Percentiles rank a stretch among this genome's conserved stretches.
phyloP scores from a whole-genome alignment of 2,888 invertebrate species.

The Chironomus tentans region DNA sequence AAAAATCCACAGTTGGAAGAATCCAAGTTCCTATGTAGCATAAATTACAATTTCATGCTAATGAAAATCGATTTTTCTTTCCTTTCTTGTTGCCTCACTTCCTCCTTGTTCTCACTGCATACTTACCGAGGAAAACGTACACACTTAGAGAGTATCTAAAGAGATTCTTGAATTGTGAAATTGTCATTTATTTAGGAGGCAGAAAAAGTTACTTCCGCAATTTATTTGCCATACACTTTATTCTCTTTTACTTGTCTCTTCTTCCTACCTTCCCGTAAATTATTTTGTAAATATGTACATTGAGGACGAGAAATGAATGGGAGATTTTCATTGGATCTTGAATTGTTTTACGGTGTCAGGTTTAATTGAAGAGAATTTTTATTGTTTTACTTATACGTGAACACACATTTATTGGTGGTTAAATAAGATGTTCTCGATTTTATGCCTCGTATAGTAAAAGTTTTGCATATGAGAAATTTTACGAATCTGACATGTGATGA shows the following conservation, averaged over 20 bases:
- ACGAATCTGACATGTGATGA: too few species aligned
- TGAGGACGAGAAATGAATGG: background rate
- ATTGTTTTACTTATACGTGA: too few species aligned
- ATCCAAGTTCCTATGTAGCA: background rate
- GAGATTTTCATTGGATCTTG: background rate
- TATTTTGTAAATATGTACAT: background rate
- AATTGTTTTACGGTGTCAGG: too few species aligned
- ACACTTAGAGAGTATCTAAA: too few species aligned
- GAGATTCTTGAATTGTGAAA: too few species aligned
- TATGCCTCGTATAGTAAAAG: too few species aligned
- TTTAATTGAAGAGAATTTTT: too few species aligned
- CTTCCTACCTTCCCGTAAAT: background rate
- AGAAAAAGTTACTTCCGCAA: background rate
- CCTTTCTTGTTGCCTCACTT: background rate
- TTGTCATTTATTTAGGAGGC: background rate
- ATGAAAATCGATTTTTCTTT: conserved; percentile 20
- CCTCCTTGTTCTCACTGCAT: background rate
- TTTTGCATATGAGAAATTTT: too few species aligned
- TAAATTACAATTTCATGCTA: conserved; percentile 24
- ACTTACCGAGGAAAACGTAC: background rate
- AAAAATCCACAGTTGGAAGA: background rate
- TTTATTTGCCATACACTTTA: background rate
- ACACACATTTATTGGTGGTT: too few species aligned
- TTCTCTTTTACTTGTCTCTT: background rate
- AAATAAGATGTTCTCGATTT: too few species aligned